Evolutionary conservation across 1,140 invertebrate species (phyloP), one percentile per base, ranked within the genome.

Genomic region (Glomeris maerens): DNA sequence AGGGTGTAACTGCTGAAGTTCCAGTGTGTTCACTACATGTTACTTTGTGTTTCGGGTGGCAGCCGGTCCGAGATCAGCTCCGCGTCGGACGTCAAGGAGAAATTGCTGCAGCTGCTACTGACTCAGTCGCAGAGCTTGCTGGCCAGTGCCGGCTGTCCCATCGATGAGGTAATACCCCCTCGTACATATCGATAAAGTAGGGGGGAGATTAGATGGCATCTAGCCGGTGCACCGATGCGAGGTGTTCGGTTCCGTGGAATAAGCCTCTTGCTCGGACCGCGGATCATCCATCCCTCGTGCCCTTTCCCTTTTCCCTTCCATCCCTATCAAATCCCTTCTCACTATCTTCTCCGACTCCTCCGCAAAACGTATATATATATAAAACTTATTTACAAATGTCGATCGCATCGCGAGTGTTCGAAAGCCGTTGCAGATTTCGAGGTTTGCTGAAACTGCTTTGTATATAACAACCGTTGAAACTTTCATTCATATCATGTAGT

Each of bases 121-220:
- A 72, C 85, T 40, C 88, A 94, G 64, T 90, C 85, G 45, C 84
- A 91, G 56, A 79, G 80, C 3, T 70, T 92, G 38, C 74, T 96
- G 26, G 71, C 85, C 47, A 84, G 81, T 41, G 81, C 85, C 45
- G 90, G 90, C 52, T 94, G 89, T 66, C 89, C 90, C 2, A 73
- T 94, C 42, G 89, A 94, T 69, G 86, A 91, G 80, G 88, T 93
- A 71, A 75, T n/a, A n/a, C n/a, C n/a, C n/a, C n/a, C n/a, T n/a
- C n/a, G n/a, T n/a, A 55, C 45, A 27, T 13, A 40, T 20, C 42
- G 20, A 36, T 49, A 25, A 27, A 27, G 22, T 20, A n/a, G n/a
- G n/a, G n/a, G n/a, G n/a, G n/a, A n/a, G n/a, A n/a, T n/a, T n/a
- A n/a, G n/a, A n/a, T 10, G 7, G 23, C 41, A 22, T 44, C 23